Percentiles rank a stretch among this genome's conserved stretches.
Evolutionary conservation across 1,140 invertebrate genomes (phyloP).

Genomic region (Triops cancriformis): DNA sequence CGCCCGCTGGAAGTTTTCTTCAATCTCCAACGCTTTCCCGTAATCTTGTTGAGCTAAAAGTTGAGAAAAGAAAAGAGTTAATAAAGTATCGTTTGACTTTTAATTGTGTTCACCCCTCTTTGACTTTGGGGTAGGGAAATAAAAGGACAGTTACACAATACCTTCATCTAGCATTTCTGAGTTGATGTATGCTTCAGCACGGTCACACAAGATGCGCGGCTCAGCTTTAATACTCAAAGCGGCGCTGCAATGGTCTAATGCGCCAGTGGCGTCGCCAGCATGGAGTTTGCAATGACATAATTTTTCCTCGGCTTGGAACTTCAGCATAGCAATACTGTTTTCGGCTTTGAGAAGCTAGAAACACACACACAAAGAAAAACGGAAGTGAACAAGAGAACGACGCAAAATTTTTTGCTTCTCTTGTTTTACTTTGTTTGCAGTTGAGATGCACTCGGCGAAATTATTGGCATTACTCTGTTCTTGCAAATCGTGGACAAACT

Average conservation of each 20-base stretch:
- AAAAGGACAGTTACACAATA: slow-evolving; percentile 38
- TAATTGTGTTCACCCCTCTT: not conserved
- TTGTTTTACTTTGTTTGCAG: slow-evolving; percentile 52
- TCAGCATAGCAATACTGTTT: slow-evolving; percentile 57
- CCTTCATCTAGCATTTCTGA: slow-evolving; percentile 90
- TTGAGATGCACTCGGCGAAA: slow-evolving; percentile 63
- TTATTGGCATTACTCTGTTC: slow-evolving; percentile 56
- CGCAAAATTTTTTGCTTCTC: not conserved
- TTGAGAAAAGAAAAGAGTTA: slow-evolving; percentile 23
- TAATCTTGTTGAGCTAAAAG: slow-evolving; percentile 28
- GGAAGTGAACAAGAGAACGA: slow-evolving; percentile 19
- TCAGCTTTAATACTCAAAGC: slow-evolving; percentile 71
- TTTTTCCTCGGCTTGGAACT: slow-evolving; percentile 60
- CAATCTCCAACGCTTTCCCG: slow-evolving; percentile 63
- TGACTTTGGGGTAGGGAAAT: not conserved
- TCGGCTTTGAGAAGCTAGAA: slow-evolving; percentile 56
- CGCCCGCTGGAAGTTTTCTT: slow-evolving; percentile 68
- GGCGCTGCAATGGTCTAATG: slow-evolving; percentile 65
- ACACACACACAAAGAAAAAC: slow-evolving; percentile 18
- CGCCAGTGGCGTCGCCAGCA: slow-evolving; percentile 51
- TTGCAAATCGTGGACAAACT: slow-evolving; percentile 66
- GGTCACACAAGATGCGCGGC: slow-evolving; percentile 72
- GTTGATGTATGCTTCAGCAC: slow-evolving; percentile 81
- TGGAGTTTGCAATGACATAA: slow-evolving; percentile 66
- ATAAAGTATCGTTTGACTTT: not conserved